Conservation (phyloP, 2,888 invertebrate genomes). For the Aplocera efformata region DNA sequence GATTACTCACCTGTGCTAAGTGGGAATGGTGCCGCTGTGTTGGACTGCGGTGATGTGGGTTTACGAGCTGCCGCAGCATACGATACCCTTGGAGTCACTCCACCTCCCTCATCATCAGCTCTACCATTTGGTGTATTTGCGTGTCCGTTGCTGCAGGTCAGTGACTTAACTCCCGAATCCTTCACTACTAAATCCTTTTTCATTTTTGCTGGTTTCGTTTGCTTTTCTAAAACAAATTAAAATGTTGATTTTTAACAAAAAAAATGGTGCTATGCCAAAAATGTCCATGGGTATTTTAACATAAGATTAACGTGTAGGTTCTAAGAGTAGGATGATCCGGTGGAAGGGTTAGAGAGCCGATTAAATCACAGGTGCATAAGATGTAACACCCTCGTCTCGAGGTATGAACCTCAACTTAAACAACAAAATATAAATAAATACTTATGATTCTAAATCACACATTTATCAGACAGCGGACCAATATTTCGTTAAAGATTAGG, state of each 20-base stretch:
- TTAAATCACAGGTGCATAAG: too few species aligned
- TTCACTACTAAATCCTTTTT: constrained; percentile 60
- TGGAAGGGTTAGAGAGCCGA: too few species aligned
- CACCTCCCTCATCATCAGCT: constrained; percentile 69
- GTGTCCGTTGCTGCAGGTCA: constrained; percentile 67
- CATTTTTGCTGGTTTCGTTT: constrained; percentile 64
- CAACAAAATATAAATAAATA: too few species aligned
- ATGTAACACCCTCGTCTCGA: too few species aligned
- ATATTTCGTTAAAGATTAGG: too few species aligned
- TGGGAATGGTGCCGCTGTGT: constrained; percentile 57
- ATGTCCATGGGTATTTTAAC: too few species aligned
- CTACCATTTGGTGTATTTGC: constrained; percentile 67
- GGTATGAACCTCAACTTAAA: too few species aligned
- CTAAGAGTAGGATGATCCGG: too few species aligned
- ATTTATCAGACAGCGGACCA: too few species aligned
- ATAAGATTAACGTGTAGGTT: too few species aligned
- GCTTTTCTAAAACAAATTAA: constrained; percentile 59
- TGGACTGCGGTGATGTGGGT: constrained; percentile 62
- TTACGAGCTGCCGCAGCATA: constrained; percentile 72
- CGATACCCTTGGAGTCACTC: constrained; percentile 58
- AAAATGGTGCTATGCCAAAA: too few species aligned
- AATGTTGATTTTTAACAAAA: too few species aligned
- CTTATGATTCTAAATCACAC: not conserved
- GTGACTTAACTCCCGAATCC: constrained; percentile 50
- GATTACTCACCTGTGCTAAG: constrained; percentile 53